Evolutionary conservation across 2,113 vertebrate species (phyloP).

Genomic region (Datnioides undecimradiatus): DNA sequence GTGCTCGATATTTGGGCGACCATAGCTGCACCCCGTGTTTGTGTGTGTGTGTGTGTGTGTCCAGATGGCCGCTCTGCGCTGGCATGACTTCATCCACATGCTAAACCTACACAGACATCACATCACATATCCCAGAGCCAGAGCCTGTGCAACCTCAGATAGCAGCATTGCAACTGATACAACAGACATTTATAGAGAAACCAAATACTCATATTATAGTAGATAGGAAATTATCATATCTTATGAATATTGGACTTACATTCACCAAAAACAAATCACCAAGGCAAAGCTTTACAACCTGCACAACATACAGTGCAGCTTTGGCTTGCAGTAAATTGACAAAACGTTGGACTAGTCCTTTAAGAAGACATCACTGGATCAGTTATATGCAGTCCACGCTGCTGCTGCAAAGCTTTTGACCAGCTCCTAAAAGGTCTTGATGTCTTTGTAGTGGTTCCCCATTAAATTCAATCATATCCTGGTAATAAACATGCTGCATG

Average conservation of each 20-base stretch:
- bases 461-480: background rate
- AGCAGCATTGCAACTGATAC: background rate
- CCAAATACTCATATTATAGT: background rate
- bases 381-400: background rate
- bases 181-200: background rate
- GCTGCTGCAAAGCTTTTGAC: background rate
- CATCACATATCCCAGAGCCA: constrained; percentile 29
- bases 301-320: too few relatives aligned
- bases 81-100: constrained; percentile 66
- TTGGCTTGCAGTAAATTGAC: too few relatives aligned
- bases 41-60: background rate
- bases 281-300: too few relatives aligned
- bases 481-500: background rate
- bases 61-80: constrained; percentile 43
- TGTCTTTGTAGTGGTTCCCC: background rate
- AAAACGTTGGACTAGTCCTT: too few relatives aligned
- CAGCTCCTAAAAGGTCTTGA: background rate
- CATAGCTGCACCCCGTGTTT: background rate
- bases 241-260: too few relatives aligned
- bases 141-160: constrained; percentile 14
- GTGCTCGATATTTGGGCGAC: background rate
- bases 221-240: background rate
- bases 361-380: background rate
- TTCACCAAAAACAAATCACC: too few relatives aligned
- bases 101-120: constrained; percentile 58